Base-by-base conservation (phyloP, 2,113 vertebrate species). In the Pollimyrus isidori region DNA sequence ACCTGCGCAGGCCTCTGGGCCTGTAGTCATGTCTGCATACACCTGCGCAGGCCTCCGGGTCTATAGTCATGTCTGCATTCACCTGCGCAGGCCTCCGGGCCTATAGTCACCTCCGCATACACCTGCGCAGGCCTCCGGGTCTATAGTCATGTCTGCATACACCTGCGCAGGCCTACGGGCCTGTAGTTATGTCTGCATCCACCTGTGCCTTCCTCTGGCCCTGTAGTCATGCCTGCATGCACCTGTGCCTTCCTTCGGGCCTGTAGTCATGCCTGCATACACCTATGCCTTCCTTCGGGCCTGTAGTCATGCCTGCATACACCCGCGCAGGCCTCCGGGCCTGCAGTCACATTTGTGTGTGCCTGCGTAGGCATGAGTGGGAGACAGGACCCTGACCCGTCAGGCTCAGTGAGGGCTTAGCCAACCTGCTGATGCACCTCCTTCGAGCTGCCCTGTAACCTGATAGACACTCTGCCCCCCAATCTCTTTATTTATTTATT, bases 401-500 rank as follows among this genome's bases (percentile, higher is more conserved):
- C 58, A 26, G 58, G n/a, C 58, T 62, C 58, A 7, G 80, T 83
- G 82, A 23, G 7, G 80, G 6, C 45, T 21, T 5, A 30, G 42
- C 80, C 5, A 1, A 62, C 52, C 86, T 87, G 86, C 86, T 87
- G 86, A 58, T 35, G 52, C 86, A 62, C 52, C 52, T 23, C 86
- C n/a, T 23, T 48, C 2, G 10, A 39, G 15, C 48, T n/a, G 48
- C 50, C 30, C 11, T n/a, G 82, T 89, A 89, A 89, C 84, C 65
- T 15, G 62, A 87, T 85, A 89, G 62, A 50, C 21, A 23, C 84
- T 53, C 85, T 19, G 4, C 26, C 58, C 35, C 85, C 19, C 85
- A 17, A 30, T 39, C 50, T 39, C 82, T 87, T 35, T 21, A 87
- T 53, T 89, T 89, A 89, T 53, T 87, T 89, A 89, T 89, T 86